Conservation (phyloP, 2,888 invertebrate genomes). For the Hyposoter didymator region DNA sequence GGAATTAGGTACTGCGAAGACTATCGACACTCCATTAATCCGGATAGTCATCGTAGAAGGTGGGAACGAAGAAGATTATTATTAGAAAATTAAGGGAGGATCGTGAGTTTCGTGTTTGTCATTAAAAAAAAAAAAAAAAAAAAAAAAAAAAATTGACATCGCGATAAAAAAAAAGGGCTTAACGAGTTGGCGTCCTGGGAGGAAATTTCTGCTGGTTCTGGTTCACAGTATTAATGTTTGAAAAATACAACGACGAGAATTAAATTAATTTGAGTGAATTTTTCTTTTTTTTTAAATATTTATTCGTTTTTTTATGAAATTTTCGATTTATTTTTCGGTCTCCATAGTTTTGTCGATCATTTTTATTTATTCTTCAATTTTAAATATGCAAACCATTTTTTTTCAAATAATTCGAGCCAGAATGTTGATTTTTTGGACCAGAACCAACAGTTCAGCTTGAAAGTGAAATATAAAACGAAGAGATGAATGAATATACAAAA, state of each 20-base stretch:
- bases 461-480: constrained; percentile 26
- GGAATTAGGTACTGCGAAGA: constrained; percentile 29
- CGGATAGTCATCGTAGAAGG: constrained; percentile 3
- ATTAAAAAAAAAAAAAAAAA: constrained; percentile 1
- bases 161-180: neutral
- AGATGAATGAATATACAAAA: constrained; percentile 10
- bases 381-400: too few relatives aligned
- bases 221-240: neutral
- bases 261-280: neutral
- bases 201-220: constrained; percentile 28
- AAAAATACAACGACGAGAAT: constrained; percentile 27
- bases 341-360: neutral
- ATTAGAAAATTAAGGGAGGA: constrained; percentile 64
- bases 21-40: constrained; percentile 24
- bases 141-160: neutral
- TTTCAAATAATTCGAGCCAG: constrained; percentile 23
- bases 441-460: constrained; percentile 7
- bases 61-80: constrained; percentile 14
- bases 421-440: neutral
- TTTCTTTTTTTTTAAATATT: neutral
- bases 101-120: constrained; percentile 44
- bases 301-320: neutral
- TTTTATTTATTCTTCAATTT: neutral
- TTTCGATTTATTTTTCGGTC: neutral
- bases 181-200: neutral